Conservation (phyloP, 2,888 invertebrate species). For the Eurytoma adleriae region DNA sequence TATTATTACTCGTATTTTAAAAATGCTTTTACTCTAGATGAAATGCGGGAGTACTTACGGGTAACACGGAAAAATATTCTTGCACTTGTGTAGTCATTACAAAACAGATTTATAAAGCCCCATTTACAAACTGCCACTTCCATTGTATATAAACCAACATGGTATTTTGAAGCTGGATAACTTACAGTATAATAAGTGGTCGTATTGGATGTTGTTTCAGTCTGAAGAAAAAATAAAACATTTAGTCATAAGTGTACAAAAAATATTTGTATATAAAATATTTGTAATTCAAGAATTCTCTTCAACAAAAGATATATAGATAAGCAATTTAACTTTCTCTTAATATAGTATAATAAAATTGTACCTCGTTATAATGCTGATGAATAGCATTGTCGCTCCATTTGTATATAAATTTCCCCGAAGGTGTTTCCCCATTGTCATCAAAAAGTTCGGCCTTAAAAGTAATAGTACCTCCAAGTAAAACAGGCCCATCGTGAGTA, state of each 20-base stretch:
- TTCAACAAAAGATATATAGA: neutral
- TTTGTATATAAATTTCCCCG: slow-evolving; percentile 77
- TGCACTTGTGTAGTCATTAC: slow-evolving; percentile 70
- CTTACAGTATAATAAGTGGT: slow-evolving; percentile 81
- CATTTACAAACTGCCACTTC: slow-evolving; percentile 77
- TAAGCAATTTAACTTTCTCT: too few species aligned
- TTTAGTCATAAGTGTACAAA: too few species aligned
- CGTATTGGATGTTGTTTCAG: slow-evolving; percentile 75
- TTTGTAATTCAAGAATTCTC: too few species aligned
- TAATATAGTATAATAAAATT: neutral
- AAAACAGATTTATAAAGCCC: slow-evolving; percentile 7
- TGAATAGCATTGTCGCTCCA: slow-evolving; percentile 82
- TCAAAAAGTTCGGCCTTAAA: slow-evolving; percentile 81
- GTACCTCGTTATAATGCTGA: slow-evolving; percentile 77
- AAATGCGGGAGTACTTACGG: slow-evolving; percentile 74
- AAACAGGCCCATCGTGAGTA: slow-evolving; percentile 82
- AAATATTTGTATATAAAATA: too few species aligned
- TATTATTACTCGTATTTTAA: slow-evolving; percentile 8
- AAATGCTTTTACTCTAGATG: slow-evolving; percentile 16
- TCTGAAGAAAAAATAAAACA: slow-evolving; percentile 63
- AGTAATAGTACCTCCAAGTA: slow-evolving; percentile 84
- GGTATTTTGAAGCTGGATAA: slow-evolving; percentile 78
- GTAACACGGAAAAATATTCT: slow-evolving; percentile 76
- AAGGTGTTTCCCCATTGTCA: slow-evolving; percentile 69
- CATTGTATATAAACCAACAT: slow-evolving; percentile 80